Percentiles rank a stretch among this genome's conserved stretches.
phyloP scores from a whole-genome alignment of 1,140 invertebrate genomes.

The Homarus americanus region DNA sequence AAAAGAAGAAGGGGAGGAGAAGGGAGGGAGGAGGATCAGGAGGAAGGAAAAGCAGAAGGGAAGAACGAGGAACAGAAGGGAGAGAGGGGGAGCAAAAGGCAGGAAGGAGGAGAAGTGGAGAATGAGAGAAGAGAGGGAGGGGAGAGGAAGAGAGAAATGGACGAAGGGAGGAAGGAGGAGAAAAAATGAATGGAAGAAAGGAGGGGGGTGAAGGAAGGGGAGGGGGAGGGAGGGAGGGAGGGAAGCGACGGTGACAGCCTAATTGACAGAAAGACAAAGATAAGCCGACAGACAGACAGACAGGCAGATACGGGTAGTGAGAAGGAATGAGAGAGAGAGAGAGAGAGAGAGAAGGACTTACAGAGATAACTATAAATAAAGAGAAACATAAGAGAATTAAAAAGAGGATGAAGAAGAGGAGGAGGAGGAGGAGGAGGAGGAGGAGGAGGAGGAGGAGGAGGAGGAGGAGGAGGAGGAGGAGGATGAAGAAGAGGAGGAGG shows the following conservation, averaged over 20 bases:
- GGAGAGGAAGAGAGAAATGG: too few relatives aligned
- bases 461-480: background rate
- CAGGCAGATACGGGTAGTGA: background rate
- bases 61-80: too few relatives aligned
- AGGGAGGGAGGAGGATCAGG: too few relatives aligned
- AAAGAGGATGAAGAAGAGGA: background rate
- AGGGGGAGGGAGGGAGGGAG: background rate
- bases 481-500: background rate
- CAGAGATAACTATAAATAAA: background rate
- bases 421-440: background rate
- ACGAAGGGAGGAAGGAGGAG: too few relatives aligned
- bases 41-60: too few relatives aligned
- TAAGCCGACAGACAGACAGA: background rate
- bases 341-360: background rate
- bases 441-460: background rate
- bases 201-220: background rate
- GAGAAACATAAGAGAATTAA: background rate
- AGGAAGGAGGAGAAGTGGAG: too few relatives aligned
- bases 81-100: too few relatives aligned
- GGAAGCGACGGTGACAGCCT: background rate
- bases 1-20: background rate
- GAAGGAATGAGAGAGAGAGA: constrained; percentile 1
- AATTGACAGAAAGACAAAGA: too few relatives aligned
- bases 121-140: too few relatives aligned
- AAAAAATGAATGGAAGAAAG: too few relatives aligned